Conservation (phyloP, 1,140 invertebrate genomes). For the Microplitis demolitor region DNA sequence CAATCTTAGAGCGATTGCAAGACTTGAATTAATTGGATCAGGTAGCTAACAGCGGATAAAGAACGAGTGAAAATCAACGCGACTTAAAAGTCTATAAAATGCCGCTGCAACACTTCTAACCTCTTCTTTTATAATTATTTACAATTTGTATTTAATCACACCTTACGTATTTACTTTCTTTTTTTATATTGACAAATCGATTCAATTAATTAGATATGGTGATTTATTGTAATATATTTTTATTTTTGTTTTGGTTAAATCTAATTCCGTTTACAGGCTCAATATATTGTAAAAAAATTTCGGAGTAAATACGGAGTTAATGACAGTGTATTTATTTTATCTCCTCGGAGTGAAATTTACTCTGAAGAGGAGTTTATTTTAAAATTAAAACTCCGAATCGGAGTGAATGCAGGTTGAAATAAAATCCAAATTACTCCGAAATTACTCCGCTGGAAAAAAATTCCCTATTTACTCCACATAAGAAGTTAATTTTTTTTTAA, state of each 20-base stretch:
- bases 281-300: too few relatives aligned
- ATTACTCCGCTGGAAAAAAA: too few relatives aligned
- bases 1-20: too few relatives aligned
- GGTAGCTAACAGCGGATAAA: background rate
- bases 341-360: too few relatives aligned
- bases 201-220: background rate
- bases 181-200: constrained; percentile 18
- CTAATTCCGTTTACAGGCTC: background rate
- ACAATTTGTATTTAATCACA: background rate
- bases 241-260: background rate
- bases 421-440: too few relatives aligned
- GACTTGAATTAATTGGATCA: constrained; percentile 3
- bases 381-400: too few relatives aligned
- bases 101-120: constrained; percentile 1
- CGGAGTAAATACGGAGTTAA: too few relatives aligned
- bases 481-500: too few relatives aligned
- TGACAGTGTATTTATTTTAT: background rate
- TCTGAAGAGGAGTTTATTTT: too few relatives aligned
- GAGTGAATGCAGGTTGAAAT: too few relatives aligned
- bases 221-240: background rate
- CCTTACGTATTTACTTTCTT: background rate
- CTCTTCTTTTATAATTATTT: background rate
- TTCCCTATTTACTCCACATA: too few relatives aligned
- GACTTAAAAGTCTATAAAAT: background rate
- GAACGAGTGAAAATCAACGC: background rate